Evolutionary conservation across 1,140 invertebrate genomes (phyloP), one percentile per base, ranked within the genome.

Genomic region (Spodoptera frugiperda): DNA sequence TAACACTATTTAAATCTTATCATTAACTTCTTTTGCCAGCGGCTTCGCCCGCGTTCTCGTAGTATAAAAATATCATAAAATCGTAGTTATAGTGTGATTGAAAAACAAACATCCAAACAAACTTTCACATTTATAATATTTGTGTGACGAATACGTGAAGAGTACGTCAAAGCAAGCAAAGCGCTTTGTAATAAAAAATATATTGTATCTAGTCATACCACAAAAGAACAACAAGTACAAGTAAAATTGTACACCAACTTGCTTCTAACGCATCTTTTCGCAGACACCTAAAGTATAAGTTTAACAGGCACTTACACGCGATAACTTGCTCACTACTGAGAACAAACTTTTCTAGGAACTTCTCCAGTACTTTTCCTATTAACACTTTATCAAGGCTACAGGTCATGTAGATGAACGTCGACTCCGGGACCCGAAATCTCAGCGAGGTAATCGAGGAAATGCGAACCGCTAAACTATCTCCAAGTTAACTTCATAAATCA

Each of bases 401-500:
- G 63, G 63, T 48, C 44, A 67, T 48, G 44, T 48, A 67, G 63
- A 67, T 67, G 21, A 67, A 17, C 63, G n/a, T 33, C 54, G 54
- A 21, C n/a, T 61, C 30, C 57, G 25, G 21, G 17, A 21, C 44
- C 63, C 63, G 15, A 67, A 51, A 67, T 25, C 39, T 67, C 19
- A 15, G 63, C 6, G 19, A 67, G 63, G 63, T 49, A 49, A 67
- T 67, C 63, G 63, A 49, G 63, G 63, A 67, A 67, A 67, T 67
- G 19, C 63, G 63, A 67, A 67, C 63, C 63, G 44, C 63, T 67
- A 67, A 67, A 67, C 63, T 67, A 67, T 67, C 63, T 49, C 44
- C 0, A 67, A 67, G 63, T 67, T 67, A 67, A 67, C 63, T 67
- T 67, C 63, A 67, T 67, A 67, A 67, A 67, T 67, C 63, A 67